Conservation (phyloP, 2,888 invertebrate genomes). For the Eilema depressum region DNA sequence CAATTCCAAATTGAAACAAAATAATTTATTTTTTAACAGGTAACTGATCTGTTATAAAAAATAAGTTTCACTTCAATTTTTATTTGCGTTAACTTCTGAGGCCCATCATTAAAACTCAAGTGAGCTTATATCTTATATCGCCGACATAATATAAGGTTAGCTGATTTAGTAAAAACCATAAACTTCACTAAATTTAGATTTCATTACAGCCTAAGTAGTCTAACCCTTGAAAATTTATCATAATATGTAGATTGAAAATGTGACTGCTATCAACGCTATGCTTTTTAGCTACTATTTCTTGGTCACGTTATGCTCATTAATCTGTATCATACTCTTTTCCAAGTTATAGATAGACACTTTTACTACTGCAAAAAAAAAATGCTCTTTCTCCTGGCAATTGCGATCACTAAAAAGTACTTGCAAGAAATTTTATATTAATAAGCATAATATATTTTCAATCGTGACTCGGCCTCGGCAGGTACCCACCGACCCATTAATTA, state of each 20-base stretch:
- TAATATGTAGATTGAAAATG: background rate
- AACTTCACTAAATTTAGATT: too few relatives aligned
- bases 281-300: background rate
- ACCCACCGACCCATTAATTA: conserved; percentile 67
- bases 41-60: too few relatives aligned
- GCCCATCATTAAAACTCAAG: too few relatives aligned
- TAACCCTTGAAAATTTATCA: too few relatives aligned
- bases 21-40: too few relatives aligned
- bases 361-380: background rate
- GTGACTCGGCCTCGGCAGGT: conserved; percentile 52
- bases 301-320: background rate
- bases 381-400: background rate
- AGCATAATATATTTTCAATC: conserved; percentile 57
- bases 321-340: background rate
- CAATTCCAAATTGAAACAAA: background rate
- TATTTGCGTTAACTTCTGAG: too few relatives aligned
- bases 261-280: background rate
- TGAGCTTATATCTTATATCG: too few relatives aligned
- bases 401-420: background rate
- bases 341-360: background rate
- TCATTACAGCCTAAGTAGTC: too few relatives aligned
- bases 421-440: conserved; percentile 51
- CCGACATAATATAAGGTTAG: too few relatives aligned
- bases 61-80: too few relatives aligned
- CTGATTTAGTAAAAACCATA: too few relatives aligned